These are phyloP conservation scores for Cephalotes varians DNA, from an alignment of 2,888 invertebrate genomes.

Conservation along the genomic window DNA sequence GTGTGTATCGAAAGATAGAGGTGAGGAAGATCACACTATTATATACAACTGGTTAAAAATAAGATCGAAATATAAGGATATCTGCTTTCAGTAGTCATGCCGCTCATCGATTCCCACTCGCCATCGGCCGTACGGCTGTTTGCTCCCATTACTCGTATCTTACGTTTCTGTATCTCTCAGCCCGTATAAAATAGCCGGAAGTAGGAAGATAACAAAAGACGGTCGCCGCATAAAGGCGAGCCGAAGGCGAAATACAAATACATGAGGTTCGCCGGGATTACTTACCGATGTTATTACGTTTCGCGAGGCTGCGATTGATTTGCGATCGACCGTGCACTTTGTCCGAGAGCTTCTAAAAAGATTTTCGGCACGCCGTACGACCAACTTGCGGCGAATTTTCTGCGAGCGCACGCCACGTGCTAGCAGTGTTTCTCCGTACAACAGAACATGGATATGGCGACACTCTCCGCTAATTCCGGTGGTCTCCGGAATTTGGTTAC, in stretches of 20 bases:
- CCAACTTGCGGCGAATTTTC: constrained; percentile 55
- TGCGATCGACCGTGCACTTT: constrained; percentile 12
- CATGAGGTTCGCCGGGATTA: constrained; percentile 24
- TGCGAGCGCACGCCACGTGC: constrained; percentile 88
- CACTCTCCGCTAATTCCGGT: constrained; percentile 56
- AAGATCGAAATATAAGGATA: neutral
- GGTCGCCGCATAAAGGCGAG: constrained; percentile 65
- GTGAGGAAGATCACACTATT: neutral
- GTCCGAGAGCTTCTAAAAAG: neutral
- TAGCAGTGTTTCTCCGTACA: constrained; percentile 89
- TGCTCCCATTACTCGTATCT: neutral
- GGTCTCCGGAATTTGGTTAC: neutral
- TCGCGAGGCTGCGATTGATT: constrained; percentile 47
- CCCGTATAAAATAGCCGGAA: neutral
- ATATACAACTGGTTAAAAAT: neutral
- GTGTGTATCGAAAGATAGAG: neutral
- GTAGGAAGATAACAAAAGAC: constrained; percentile 64
- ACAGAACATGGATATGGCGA: constrained; percentile 90
- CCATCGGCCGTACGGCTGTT: neutral
- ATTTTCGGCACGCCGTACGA: constrained; percentile 40
- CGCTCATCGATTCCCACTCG: neutral
- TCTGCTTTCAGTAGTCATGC: neutral
- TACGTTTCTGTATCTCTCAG: neutral
- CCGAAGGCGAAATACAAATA: neutral
- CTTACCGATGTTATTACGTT: constrained; percentile 68